A percentile compares a stretch with the other conserved stretches of the same genome.
Conservation (phyloP, 2,113 vertebrate genomes). For the Phrynocephalus versicolor region DNA sequence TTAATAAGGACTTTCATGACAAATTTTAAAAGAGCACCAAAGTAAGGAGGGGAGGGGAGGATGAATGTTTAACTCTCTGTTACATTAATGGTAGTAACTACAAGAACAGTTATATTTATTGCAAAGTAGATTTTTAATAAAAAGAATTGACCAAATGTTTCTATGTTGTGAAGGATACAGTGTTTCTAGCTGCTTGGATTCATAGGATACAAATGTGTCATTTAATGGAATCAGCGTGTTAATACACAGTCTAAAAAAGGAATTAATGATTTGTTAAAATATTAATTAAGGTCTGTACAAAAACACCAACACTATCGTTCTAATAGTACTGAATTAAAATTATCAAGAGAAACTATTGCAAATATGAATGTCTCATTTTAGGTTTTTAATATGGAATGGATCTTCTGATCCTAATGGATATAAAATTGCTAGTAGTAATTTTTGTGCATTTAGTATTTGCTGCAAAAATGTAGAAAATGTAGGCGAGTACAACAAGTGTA, state of each 20-base stretch:
- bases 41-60: background rate
- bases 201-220: background rate
- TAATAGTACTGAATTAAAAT: background rate
- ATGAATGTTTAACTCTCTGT: conserved; percentile 29
- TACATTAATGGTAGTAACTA: background rate
- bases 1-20: conserved; percentile 6
- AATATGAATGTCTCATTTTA: background rate
- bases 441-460: conserved; percentile 24
- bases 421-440: conserved; percentile 24
- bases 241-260: background rate
- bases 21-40: background rate
- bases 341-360: background rate
- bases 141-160: background rate
- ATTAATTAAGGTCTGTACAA: too few species aligned
- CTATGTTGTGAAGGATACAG: background rate
- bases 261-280: too few species aligned
- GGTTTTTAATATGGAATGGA: background rate
- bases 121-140: background rate
- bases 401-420: conserved; percentile 9
- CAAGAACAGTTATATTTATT: background rate
- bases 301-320: background rate
- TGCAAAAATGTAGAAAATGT: conserved; percentile 21
- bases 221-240: background rate
- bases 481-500: rapidly evolving
- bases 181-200: background rate